Evolutionary conservation across 2,113 vertebrate species (phyloP).

Genomic region (Climacteris rufus): DNA sequence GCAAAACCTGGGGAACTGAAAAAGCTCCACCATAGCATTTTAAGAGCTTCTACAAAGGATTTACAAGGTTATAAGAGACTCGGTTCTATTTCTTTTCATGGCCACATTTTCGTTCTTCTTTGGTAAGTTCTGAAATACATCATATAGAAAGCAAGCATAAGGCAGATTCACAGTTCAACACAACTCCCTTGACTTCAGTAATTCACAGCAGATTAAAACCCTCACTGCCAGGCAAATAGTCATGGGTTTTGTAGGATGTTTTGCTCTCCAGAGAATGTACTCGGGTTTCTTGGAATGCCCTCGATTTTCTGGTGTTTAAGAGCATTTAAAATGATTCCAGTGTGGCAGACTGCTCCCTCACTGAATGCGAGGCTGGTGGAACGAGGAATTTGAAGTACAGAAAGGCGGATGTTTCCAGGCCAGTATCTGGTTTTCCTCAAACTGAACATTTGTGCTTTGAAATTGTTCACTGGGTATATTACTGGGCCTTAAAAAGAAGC

Average conservation of each 20-base stretch:
- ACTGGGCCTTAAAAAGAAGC: not conserved
- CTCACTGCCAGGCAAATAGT: not conserved
- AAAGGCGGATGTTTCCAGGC: not conserved
- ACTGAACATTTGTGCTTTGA: not conserved
- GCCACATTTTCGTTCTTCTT: not conserved
- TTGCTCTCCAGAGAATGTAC: not conserved
- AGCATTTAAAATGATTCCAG: not conserved
- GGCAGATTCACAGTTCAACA: not conserved
- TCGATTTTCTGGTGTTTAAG: not conserved
- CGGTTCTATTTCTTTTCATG: not conserved
- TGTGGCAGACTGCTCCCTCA: not conserved
- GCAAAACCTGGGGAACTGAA: not conserved
- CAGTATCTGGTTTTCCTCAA: not conserved
- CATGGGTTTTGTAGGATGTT: not conserved
- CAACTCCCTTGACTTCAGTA: not conserved
- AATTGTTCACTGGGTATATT: not conserved
- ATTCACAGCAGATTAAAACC: not conserved
- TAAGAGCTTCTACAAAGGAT: not conserved
- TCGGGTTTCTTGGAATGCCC: not conserved
- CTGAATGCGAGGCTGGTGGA: not conserved
- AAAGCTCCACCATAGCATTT: not conserved
- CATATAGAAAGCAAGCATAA: not conserved
- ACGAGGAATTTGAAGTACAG: not conserved
- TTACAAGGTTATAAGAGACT: not conserved
- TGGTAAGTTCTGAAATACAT: not conserved